phyloP scores from a whole-genome alignment of 2,888 invertebrate species.

The Phortica okadai region DNA sequence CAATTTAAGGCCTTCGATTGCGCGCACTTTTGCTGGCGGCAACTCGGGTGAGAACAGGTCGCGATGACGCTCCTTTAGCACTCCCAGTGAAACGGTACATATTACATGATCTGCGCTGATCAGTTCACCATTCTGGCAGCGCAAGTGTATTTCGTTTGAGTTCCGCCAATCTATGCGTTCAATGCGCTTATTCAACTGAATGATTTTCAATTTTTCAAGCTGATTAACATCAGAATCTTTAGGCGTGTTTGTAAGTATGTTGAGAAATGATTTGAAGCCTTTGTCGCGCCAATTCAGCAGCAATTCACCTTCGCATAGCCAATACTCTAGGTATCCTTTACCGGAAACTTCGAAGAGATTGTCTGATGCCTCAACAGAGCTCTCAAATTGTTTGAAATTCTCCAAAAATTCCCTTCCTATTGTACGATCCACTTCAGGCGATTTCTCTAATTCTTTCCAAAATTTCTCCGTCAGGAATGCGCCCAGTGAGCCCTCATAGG shows the following conservation, averaged over 20 bases:
- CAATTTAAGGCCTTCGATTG: constrained; percentile 78
- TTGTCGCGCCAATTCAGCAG: constrained; percentile 85
- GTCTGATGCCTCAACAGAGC: constrained; percentile 80
- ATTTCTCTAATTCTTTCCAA: constrained; percentile 58
- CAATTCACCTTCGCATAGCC: constrained; percentile 83
- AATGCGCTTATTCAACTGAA: constrained; percentile 63
- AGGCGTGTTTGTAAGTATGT: constrained; percentile 79
- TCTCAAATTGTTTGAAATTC: constrained; percentile 79
- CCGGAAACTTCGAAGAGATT: constrained; percentile 83
- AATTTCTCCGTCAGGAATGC: constrained; percentile 69
- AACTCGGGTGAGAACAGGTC: constrained; percentile 77
- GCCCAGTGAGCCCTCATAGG: constrained; percentile 71
- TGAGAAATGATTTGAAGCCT: constrained; percentile 83
- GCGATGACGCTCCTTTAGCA: constrained; percentile 77
- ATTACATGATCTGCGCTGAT: constrained; percentile 79
- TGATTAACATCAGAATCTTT: constrained; percentile 34
- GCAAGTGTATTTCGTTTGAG: constrained; percentile 51
- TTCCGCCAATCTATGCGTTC: constrained; percentile 61
- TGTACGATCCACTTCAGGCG: constrained; percentile 66
- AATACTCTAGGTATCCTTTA: constrained; percentile 80
- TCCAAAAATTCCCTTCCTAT: constrained; percentile 79
- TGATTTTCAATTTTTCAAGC: constrained; percentile 7
- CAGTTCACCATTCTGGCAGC: constrained; percentile 73
- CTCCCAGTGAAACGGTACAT: constrained; percentile 80
- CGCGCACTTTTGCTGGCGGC: constrained; percentile 76